Evolutionary conservation across 2,797 vertebrate genomes (phyloP), one percentile per base, ranked within the genome.

Genomic region (Sparus aurata): DNA sequence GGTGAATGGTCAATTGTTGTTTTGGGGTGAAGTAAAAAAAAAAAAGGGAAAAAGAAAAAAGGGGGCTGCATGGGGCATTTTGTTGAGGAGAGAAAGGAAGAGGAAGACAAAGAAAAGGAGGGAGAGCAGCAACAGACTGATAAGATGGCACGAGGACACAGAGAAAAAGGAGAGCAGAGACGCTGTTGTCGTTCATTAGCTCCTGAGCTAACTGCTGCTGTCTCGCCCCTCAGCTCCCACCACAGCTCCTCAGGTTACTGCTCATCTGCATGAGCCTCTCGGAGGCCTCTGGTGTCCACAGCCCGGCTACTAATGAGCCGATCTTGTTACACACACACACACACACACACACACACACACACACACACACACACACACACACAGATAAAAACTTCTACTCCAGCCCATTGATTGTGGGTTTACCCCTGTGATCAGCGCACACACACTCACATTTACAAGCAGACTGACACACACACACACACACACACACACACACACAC

Each of bases 211-310:
- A 84, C 89, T 76, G 54, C 82, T 86, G 72, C 77, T 75, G 78
- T 81, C 84, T 68, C 59, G 8, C 18, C 66, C 66, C 72, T 69
- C 67, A 58, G 13, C 81, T 74, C 70, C 73, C 80, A 74, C 38
- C 83, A 61, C 83, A 77, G 89, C 93, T 93, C 69, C 94, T 95
- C 92, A 12, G 87, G 94, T 95, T 95, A 94, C 95, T 69, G 65
- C 89, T 96, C 95, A 95, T 96, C 95, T 95, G 94, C 94, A 94
- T 95, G 92, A 91, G 91, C 75, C 88, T 80, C 93, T 74, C 27
- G 4, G 43, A 89, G 87, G 79, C 88, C 90, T 91, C 91, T 92
- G 84, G 89, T 93, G 88, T 93, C 94, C 92, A 88, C 80, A 87
- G 91, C 84, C 84, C 50, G 55, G 78, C 75, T 90, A 73, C 94